Evolutionary conservation across 2,888 invertebrate species (phyloP).

Genomic region (Lutraria lutraria): DNA sequence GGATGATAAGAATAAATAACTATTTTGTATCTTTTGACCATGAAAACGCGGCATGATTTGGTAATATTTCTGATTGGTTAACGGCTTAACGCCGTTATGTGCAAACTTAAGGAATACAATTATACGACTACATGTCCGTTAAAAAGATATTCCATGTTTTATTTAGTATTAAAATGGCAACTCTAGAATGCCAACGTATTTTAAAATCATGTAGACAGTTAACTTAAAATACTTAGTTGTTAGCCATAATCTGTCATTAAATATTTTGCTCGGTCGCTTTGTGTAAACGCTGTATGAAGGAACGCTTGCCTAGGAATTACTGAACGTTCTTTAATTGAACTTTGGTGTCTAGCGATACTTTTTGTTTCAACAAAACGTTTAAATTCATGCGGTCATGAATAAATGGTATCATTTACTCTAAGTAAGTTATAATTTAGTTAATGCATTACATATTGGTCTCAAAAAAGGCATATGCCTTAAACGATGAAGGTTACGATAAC

Average conservation of each 20-base stretch:
- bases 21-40: no score
- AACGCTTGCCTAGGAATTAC: background rate
- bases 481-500: background rate
- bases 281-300: background rate
- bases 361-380: constrained; percentile 6
- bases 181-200: no score
- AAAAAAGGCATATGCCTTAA: background rate
- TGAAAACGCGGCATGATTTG: no score
- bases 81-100: no score
- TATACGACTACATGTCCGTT: no score
- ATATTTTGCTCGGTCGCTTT: background rate
- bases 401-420: background rate
- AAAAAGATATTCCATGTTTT: no score
- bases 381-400: background rate
- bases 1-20: background rate
- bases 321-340: background rate
- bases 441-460: background rate
- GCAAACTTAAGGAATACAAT: no score
- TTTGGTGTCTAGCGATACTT: background rate
- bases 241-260: background rate
- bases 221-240: background rate
- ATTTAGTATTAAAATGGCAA: no score
- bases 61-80: no score
- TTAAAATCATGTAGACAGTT: no score
- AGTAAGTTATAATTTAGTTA: background rate